Evolutionary conservation across 2,113 vertebrate species (phyloP).

Genomic region (Heterotis niloticus): DNA sequence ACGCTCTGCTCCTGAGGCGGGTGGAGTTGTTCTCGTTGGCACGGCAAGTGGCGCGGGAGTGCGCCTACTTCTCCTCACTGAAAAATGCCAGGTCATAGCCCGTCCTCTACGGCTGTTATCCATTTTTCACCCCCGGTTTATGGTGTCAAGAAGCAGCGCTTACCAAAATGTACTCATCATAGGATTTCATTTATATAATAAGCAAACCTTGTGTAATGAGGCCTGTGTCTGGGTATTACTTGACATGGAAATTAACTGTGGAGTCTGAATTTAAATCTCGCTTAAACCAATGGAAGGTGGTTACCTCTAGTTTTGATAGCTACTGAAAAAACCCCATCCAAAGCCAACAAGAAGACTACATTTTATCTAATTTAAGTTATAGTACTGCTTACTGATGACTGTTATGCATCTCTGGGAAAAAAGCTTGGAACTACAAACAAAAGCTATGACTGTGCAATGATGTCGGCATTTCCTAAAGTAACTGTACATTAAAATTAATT

Average conservation of each 20-base stretch:
- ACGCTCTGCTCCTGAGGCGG: slow-evolving; percentile 82
- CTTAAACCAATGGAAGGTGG: no score
- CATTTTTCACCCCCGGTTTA: background rate
- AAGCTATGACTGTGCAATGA: slow-evolving; percentile 5
- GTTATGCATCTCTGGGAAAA: background rate
- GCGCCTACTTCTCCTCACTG: slow-evolving; percentile 86
- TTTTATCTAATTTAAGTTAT: no score
- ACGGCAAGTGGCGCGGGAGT: slow-evolving; percentile 88
- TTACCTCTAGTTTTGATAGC: no score
- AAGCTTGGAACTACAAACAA: background rate
- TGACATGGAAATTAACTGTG: no score
- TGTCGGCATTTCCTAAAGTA: background rate
- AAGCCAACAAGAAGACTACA: no score
- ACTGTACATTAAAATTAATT: background rate
- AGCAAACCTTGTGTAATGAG: no score
- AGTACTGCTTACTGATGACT: background rate
- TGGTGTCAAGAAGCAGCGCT: no score
- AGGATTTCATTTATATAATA: no score
- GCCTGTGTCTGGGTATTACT: no score
- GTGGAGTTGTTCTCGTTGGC: slow-evolving; percentile 93
- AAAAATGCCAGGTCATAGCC: slow-evolving; percentile 80
- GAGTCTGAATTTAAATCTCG: background rate
- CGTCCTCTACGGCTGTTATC: background rate
- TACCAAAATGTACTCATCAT: no score
- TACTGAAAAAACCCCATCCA: no score